These are phyloP conservation scores for Anadara kagoshimensis DNA, from an alignment of 1,140 invertebrate genomes.

Conservation along the genomic window DNA sequence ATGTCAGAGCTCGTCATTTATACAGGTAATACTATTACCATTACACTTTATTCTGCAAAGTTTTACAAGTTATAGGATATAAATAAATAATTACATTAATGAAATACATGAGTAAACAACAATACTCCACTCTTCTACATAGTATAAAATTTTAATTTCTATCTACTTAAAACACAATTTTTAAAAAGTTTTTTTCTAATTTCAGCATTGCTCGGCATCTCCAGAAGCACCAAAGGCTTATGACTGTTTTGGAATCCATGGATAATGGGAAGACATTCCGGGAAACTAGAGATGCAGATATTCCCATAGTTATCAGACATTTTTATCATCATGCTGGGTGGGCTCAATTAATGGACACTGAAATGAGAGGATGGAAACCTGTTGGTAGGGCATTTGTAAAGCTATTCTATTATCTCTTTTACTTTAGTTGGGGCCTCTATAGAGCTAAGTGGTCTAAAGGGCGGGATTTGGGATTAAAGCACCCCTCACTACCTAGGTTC, in stretches of 20 bases:
- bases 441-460: too few species aligned
- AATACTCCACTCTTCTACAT: too few species aligned
- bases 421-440: not conserved
- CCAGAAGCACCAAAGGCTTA: slow-evolving; percentile 74
- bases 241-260: slow-evolving; percentile 73
- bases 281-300: slow-evolving; percentile 73
- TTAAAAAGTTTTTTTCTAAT: not conserved
- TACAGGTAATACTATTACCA: too few species aligned
- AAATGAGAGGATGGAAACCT: slow-evolving; percentile 73
- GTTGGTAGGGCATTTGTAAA: slow-evolving; percentile 62
- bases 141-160: too few species aligned
- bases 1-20: slow-evolving; percentile 73
- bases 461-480: too few species aligned
- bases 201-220: slow-evolving; percentile 75
- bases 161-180: too few species aligned
- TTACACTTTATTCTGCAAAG: not conserved
- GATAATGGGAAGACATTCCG: slow-evolving; percentile 74
- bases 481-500: too few species aligned
- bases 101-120: too few species aligned
- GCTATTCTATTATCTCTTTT: too few species aligned
- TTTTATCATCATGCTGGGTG: slow-evolving; percentile 76
- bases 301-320: slow-evolving; percentile 72
- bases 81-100: too few species aligned
- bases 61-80: too few species aligned
- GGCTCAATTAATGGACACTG: slow-evolving; percentile 74